Conservation (phyloP, 2,797 vertebrate species). For the Pristis pectinata region DNA sequence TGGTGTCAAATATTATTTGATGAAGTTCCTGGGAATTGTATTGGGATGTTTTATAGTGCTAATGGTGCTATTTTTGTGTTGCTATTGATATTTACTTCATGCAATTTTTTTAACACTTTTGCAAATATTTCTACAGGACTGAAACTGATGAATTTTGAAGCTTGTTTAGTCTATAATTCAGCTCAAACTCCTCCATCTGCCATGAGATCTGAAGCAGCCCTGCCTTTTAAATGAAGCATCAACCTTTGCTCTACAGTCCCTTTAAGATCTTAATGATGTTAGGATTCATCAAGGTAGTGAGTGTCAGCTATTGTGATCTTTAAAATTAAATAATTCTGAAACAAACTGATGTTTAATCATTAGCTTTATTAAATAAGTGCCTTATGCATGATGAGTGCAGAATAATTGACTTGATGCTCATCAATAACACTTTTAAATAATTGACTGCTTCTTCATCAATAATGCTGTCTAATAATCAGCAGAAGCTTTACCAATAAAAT, state of each 20-base stretch:
- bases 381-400: not conserved
- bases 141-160: not conserved
- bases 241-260: not conserved
- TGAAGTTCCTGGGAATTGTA: not conserved
- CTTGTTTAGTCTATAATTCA: not conserved
- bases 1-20: not conserved
- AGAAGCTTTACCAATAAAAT: constrained; percentile 29
- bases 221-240: not conserved
- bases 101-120: not conserved
- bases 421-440: constrained; percentile 37
- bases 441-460: constrained; percentile 34
- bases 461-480: not conserved
- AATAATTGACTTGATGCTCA: constrained; percentile 15
- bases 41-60: not conserved
- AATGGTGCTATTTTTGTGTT: not conserved
- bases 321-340: constrained; percentile 18
- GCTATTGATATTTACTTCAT: not conserved
- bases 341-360: constrained; percentile 17
- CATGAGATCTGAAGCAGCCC: not conserved
- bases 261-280: not conserved
- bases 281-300: not conserved
- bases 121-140: not conserved
- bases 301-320: not conserved
- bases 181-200: not conserved
- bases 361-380: constrained; percentile 28